phyloP scores from a whole-genome alignment of 2,888 invertebrate species.

The Drosophila merina region DNA sequence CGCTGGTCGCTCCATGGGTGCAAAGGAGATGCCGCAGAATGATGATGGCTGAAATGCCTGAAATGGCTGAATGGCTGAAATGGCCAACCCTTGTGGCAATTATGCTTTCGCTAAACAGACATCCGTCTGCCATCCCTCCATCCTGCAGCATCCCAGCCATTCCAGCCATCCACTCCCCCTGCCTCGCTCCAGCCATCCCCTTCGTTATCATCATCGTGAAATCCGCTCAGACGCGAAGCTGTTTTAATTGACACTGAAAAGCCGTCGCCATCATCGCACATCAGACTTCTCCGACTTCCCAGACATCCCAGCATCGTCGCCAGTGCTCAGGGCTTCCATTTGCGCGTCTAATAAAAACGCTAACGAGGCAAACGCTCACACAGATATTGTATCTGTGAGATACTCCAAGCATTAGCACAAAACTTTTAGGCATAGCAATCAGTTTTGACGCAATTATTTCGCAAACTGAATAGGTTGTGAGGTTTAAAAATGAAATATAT shows the following conservation, averaged over 20 bases:
- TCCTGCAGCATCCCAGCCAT: slow-evolving; percentile 1
- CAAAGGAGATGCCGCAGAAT: slow-evolving; percentile 16
- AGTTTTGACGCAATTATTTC: slow-evolving; percentile 47
- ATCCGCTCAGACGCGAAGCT: slow-evolving; percentile 42
- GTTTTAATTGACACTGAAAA: slow-evolving; percentile 75
- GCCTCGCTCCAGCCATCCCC: background rate
- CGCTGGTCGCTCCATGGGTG: slow-evolving; percentile 1
- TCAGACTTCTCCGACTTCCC: slow-evolving; percentile 14
- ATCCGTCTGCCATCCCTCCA: slow-evolving; percentile 5
- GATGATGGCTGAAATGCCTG: slow-evolving; percentile 10
- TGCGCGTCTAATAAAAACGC: slow-evolving; percentile 74
- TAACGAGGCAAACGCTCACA: slow-evolving; percentile 65
- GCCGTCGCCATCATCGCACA: slow-evolving; percentile 64
- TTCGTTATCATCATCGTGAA: slow-evolving; percentile 12
- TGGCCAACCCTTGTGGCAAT: slow-evolving; percentile 47
- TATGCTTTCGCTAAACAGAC: slow-evolving; percentile 35
- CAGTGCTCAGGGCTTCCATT: slow-evolving; percentile 63
- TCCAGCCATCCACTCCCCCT: background rate
- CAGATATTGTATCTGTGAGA: slow-evolving; percentile 25
- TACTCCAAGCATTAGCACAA: slow-evolving; percentile 56
- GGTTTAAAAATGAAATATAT: background rate
- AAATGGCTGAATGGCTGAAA: slow-evolving; percentile 28
- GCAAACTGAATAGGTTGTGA: no score
- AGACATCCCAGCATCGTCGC: slow-evolving; percentile 4
- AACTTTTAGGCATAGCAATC: slow-evolving; percentile 70